phyloP scores from a whole-genome alignment of 2,797 vertebrate genomes.

The Odontamblyopus rebecca region DNA sequence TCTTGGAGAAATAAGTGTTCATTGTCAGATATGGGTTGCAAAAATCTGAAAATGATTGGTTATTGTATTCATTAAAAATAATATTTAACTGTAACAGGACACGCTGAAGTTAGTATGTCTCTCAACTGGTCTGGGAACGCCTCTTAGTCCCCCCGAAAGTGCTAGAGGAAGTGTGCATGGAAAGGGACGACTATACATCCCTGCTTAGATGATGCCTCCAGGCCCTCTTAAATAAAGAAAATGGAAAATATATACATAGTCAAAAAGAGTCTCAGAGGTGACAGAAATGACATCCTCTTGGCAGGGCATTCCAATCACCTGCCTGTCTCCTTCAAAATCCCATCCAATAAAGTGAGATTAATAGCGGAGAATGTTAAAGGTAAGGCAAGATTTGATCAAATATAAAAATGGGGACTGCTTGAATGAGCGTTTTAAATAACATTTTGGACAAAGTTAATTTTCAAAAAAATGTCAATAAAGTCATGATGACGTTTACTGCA shows the following conservation, averaged over 20 bases:
- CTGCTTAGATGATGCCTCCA: too few species aligned
- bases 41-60: too few species aligned
- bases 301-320: neutral
- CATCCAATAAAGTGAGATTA: neutral
- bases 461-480: neutral
- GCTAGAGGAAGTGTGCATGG: neutral
- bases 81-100: neutral
- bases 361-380: neutral
- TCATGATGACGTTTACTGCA: neutral
- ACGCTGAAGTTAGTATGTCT: neutral
- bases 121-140: neutral
- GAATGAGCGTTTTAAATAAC: neutral
- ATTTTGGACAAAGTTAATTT: neutral
- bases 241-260: neutral
- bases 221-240: too few species aligned
- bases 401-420: neutral
- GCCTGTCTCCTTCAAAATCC: neutral
- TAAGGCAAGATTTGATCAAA: neutral
- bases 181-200: neutral
- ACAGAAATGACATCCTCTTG: neutral
- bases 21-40: too few species aligned
- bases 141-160: neutral
- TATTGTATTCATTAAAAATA: too few species aligned
- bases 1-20: too few species aligned
- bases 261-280: neutral